Percentiles rank a stretch among this genome's conserved stretches.
phyloP scores from a whole-genome alignment of 2,113 vertebrate genomes.

The Pollimyrus isidori region DNA sequence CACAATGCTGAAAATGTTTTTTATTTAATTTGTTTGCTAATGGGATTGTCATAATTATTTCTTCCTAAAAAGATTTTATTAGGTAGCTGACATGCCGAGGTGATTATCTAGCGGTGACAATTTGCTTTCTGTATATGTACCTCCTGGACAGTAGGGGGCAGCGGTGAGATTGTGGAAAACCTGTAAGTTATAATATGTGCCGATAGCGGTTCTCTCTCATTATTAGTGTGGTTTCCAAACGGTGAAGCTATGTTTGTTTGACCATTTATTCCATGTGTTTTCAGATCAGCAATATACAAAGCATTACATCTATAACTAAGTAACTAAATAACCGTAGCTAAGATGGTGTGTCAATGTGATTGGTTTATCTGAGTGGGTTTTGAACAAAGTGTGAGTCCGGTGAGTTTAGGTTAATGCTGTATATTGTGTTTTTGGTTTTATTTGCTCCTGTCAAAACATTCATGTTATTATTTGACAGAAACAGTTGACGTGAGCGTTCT shows the following conservation, averaged over 20 bases:
- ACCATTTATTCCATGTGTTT: not conserved
- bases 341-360: not conserved
- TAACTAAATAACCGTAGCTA: not conserved
- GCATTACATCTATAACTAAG: not conserved
- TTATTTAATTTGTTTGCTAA: not conserved
- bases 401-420: not conserved
- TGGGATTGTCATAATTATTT: not conserved
- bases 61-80: not conserved
- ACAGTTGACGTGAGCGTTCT: not conserved
- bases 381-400: not conserved
- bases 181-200: not conserved
- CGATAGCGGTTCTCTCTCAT: not conserved
- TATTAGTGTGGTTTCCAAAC: not conserved
- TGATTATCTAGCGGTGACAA: not conserved
- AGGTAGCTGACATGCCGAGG: not conserved
- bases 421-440: not conserved
- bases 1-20: not conserved
- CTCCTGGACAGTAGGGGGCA: not conserved
- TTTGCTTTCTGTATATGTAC: not conserved
- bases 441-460: not conserved
- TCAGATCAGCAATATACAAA: not conserved
- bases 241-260: not conserved
- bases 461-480: not conserved
- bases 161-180: not conserved
- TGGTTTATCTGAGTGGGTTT: not conserved